Percentiles rank a stretch among this genome's conserved stretches.
Conservation (phyloP, 2,888 invertebrate genomes). For the Esperia sulphurella region DNA sequence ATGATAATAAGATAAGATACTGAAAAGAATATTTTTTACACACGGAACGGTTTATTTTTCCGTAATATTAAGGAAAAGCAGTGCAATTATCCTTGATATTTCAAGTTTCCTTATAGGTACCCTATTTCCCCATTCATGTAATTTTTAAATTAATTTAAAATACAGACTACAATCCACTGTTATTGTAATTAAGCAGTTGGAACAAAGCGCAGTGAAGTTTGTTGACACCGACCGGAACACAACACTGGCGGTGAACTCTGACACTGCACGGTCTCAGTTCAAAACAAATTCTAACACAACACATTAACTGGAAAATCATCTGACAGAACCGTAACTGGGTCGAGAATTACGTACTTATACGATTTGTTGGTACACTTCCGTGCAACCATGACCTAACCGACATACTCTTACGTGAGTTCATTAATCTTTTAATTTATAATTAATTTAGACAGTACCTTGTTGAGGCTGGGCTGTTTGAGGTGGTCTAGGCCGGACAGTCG, state of each 20-base stretch:
- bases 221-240: conserved; percentile 38
- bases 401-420: conserved; percentile 28
- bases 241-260: conserved; percentile 41
- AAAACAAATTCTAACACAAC: conserved; percentile 37
- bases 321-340: conserved; percentile 2
- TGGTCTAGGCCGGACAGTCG: conserved; percentile 83
- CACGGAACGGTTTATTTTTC: too few relatives aligned
- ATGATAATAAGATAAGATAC: too few relatives aligned
- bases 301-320: conserved; percentile 1
- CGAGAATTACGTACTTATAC: conserved; percentile 23
- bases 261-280: conserved; percentile 33
- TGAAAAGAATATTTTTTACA: too few relatives aligned
- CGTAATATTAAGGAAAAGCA: not conserved
- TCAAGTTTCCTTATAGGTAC: not conserved
- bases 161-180: not conserved
- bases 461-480: conserved; percentile 82
- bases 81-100: not conserved
- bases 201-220: conserved; percentile 27
- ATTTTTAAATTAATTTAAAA: not conserved
- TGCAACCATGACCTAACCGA: conserved; percentile 55
- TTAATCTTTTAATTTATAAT: conserved; percentile 15
- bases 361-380: conserved; percentile 38
- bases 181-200: not conserved
- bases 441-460: conserved; percentile 78
- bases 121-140: not conserved